Evolutionary conservation across 2,113 vertebrate genomes (phyloP).

Genomic region (Gnathonemus longibarbis): DNA sequence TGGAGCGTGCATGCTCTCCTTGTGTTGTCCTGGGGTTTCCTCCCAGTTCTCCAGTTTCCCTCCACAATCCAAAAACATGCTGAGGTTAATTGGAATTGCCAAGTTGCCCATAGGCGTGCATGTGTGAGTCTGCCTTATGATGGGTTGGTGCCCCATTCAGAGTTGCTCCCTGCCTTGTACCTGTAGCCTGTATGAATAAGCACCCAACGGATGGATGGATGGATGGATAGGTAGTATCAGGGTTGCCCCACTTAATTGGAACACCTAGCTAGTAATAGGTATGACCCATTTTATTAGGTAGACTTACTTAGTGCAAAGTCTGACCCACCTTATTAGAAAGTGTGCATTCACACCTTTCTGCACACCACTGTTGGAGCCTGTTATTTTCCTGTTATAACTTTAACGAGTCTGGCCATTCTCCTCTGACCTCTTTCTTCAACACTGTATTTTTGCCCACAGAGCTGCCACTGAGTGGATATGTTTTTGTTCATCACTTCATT

Average conservation of each 20-base stretch:
- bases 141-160: not conserved
- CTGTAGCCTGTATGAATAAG: not conserved
- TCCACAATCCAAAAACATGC: not conserved
- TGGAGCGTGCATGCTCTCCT: not conserved
- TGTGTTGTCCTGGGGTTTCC: not conserved
- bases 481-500: not conserved
- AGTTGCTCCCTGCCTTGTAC: not conserved
- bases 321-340: not conserved
- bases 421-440: not conserved
- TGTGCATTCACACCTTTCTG: not conserved
- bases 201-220: not conserved
- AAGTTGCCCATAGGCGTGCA: not conserved
- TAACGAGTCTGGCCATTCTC: not conserved
- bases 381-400: not conserved
- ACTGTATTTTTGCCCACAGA: not conserved
- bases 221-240: not conserved
- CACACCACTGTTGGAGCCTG: not conserved
- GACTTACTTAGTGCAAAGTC: not conserved
- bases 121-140: not conserved
- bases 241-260: not conserved
- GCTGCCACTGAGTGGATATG: not conserved
- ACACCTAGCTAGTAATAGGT: not conserved
- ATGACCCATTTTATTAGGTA: not conserved
- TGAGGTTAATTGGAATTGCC: not conserved
- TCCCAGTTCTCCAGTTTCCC: not conserved